phyloP scores from a whole-genome alignment of 53 echinoderm and acorn worm species.

The Paelopatides confundens region DNA sequence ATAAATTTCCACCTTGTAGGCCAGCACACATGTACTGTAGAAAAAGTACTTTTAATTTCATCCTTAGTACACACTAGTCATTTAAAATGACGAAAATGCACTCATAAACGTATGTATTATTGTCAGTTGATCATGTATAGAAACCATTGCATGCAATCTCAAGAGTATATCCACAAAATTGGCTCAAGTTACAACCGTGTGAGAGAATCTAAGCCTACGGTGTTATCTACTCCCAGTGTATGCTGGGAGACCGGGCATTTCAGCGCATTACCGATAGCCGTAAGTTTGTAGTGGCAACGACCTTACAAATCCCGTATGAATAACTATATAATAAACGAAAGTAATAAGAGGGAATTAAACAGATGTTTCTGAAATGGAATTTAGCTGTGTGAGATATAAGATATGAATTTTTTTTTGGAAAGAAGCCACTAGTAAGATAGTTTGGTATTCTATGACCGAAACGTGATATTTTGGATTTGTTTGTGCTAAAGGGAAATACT shows the following conservation, averaged over 20 bases:
- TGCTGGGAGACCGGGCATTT: neutral
- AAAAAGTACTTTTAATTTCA: neutral
- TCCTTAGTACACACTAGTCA: neutral
- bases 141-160: neutral
- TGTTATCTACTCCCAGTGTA: neutral
- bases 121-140: constrained; percentile 8
- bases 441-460: neutral
- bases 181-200: neutral
- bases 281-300: neutral
- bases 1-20: neutral
- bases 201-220: neutral
- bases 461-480: neutral
- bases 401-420: too few species aligned
- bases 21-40: neutral
- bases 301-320: neutral
- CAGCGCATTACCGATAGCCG: neutral
- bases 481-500: neutral
- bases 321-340: too few species aligned
- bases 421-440: neutral
- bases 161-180: neutral
- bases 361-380: too few species aligned
- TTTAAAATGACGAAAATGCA: neutral
- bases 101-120: neutral
- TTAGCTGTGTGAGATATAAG: too few species aligned
- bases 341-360: too few species aligned